Evolutionary conservation across 2,797 vertebrate genomes (phyloP).

Genomic region (Agapornis canus): DNA sequence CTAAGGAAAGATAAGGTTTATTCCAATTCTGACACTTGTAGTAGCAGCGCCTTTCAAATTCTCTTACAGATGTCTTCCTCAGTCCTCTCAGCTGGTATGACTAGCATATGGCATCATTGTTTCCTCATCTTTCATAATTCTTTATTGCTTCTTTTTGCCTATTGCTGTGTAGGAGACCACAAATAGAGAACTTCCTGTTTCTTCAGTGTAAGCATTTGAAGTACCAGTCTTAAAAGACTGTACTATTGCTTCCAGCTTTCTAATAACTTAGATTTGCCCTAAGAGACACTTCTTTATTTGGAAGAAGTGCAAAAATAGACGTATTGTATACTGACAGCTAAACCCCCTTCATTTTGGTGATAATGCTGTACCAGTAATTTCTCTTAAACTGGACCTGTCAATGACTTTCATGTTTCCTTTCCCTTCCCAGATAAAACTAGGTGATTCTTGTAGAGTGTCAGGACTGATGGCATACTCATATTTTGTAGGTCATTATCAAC

Average conservation of each 20-base stretch:
- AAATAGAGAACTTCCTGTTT: background rate
- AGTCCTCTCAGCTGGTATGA: background rate
- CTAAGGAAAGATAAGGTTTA: background rate
- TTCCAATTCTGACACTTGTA: background rate
- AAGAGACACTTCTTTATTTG: background rate
- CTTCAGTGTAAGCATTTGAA: background rate
- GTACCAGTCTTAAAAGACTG: background rate
- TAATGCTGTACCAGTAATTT: background rate
- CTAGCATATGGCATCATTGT: background rate
- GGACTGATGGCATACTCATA: background rate
- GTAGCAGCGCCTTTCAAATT: background rate
- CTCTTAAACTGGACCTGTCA: background rate
- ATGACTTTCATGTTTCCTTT: background rate
- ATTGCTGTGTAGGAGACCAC: background rate
- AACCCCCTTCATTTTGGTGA: background rate
- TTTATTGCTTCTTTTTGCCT: background rate
- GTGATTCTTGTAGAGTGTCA: background rate
- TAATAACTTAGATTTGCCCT: background rate
- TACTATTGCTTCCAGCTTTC: background rate
- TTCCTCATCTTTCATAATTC: background rate
- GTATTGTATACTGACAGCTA: background rate
- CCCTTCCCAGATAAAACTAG: background rate
- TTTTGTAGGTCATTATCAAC: constrained; percentile 24
- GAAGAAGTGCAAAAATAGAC: background rate
- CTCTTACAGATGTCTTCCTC: background rate